phyloP scores from a whole-genome alignment of 2,797 vertebrate species.

The Gambelia wislizenii region DNA sequence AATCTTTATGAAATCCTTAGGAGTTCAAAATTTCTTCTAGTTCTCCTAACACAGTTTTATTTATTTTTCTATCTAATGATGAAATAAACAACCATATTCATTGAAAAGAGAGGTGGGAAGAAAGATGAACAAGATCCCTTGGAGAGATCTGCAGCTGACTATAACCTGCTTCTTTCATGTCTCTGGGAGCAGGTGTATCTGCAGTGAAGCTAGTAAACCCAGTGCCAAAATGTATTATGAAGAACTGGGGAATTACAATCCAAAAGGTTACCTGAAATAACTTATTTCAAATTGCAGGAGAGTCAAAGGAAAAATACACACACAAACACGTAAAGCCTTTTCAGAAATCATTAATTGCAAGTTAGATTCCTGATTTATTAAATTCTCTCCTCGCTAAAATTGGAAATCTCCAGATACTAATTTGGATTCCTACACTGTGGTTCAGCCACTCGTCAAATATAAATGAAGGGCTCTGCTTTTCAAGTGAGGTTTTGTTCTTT shows the following conservation, averaged over 20 bases:
- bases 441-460: conserved; percentile 22
- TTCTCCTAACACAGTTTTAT: neutral
- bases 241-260: neutral
- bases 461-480: conserved; percentile 40
- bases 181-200: neutral
- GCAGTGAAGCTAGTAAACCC: neutral
- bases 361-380: conserved; percentile 3
- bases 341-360: conserved; percentile 12
- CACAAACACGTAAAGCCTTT: conserved; percentile 1
- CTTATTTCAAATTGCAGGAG: conserved; percentile 11
- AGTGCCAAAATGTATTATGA: neutral
- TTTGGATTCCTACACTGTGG: conserved; percentile 19
- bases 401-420: conserved; percentile 33
- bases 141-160: neutral
- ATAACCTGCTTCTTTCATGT: neutral
- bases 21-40: neutral
- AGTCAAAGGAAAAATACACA: neutral
- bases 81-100: neutral
- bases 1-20: neutral
- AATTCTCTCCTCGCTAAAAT: conserved; percentile 14
- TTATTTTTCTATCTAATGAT: neutral
- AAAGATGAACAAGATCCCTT: neutral
- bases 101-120: neutral
- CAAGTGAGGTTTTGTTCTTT: conserved; percentile 37
- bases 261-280: neutral